Evolutionary conservation across 2,888 invertebrate species (phyloP), one percentile per base, ranked within the genome.

Genomic region (Monopis laevigella): DNA sequence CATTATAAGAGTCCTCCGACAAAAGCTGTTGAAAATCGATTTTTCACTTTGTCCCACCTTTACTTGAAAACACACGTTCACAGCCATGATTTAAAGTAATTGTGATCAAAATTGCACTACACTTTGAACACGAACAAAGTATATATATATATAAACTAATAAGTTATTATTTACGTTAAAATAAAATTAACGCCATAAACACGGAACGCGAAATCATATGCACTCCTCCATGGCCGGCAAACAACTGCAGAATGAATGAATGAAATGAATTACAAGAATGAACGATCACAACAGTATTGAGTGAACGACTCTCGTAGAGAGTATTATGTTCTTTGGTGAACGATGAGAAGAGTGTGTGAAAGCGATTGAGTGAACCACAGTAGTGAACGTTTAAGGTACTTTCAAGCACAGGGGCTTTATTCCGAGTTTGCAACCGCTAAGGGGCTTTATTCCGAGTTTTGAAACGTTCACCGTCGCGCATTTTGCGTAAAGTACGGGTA

Each of bases 31-130:
- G 52, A 73, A 70, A 80, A 80, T 80, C 78, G 80, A 80, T 80
- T 78, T 78, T 73, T 73, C 72, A 64, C 63, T 60, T 72, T 71
- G 68, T 74, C 71, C 68, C 62, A 58, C 74, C 21, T 35, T 11
- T 14, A 3, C 14, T 77, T 70, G 65, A 69, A 58, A 73, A 74
- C 72, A 75, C 78, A 67, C 63, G 66, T 66, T 69, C 74, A 77
- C 77, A 70, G 71, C 70, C 78, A 78, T 80, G 58, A 63, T 36
- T 50, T 46, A 47, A 46, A 53, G 50, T 54, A 50, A 17, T 40
- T 19, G 45, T 49, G 50, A 50, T 60, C 56, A 53, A 47, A 50
- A 51, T 51, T 51, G 54, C 59, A 63, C 58, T 56, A 48, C 40
- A 40, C 40, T 18, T 17, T 16, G 18, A 18, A 28, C 40, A 40